Conservation (phyloP, 2,888 invertebrate species). For the Pseudanteris insignis region DNA sequence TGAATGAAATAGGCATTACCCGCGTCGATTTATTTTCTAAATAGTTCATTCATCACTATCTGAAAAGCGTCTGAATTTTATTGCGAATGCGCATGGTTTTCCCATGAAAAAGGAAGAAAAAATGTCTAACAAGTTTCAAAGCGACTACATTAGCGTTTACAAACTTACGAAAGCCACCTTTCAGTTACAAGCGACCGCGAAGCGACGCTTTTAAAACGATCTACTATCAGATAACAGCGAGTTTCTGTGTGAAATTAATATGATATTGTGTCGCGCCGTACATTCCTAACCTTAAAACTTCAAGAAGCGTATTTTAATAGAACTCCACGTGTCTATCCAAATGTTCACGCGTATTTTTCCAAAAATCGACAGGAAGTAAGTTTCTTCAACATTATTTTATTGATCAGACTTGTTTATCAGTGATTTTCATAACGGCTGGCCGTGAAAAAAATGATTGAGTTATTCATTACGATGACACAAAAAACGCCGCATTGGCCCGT, state of each 20-base stretch:
- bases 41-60: no score
- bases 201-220: conserved; percentile 13
- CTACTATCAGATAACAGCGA: conserved; percentile 20
- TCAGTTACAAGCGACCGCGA: conserved; percentile 1
- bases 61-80: not conserved
- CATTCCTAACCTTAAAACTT: conserved; percentile 30
- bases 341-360: not conserved
- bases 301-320: not conserved
- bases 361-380: not conserved
- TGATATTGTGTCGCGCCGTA: conserved; percentile 21
- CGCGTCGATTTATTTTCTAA: no score
- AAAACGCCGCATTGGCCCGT: not conserved
- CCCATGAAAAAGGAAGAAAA: not conserved
- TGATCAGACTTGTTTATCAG: no score
- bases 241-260: conserved; percentile 22
- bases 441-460: no score
- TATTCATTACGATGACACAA: not conserved
- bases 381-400: not conserved
- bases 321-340: conserved; percentile 11
- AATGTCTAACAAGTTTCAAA: not conserved
- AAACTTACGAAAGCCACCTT: conserved; percentile 1
- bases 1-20: no score
- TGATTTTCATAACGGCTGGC: no score
- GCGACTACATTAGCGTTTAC: not conserved
- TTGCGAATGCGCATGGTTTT: not conserved